Percentiles rank a stretch among this genome's conserved stretches.
Conservation (phyloP, 2,888 invertebrate genomes). For the Calameuta filiformis region DNA sequence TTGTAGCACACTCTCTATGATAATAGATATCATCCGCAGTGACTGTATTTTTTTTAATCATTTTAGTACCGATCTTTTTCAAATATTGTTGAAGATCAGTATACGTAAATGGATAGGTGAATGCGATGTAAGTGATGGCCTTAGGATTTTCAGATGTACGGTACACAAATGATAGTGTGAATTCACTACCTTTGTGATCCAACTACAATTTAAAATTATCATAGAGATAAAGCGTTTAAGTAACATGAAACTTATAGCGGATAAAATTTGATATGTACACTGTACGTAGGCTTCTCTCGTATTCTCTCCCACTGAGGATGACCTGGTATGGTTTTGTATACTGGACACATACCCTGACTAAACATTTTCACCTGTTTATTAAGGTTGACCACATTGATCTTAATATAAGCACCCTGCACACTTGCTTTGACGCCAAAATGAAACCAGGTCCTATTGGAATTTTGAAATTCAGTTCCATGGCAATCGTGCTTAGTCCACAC, state of each 20-base stretch:
- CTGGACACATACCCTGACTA: conserved; percentile 91
- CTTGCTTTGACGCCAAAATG: conserved; percentile 82
- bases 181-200: conserved; percentile 74
- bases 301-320: conserved; percentile 87
- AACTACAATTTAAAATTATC: conserved; percentile 68
- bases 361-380: conserved; percentile 92
- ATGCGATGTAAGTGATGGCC: conserved; percentile 86
- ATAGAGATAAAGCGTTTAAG: background rate
- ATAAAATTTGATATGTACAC: conserved; percentile 68
- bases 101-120: conserved; percentile 91
- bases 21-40: conserved; percentile 82
- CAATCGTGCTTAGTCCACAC: conserved; percentile 93
- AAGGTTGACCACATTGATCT: conserved; percentile 86
- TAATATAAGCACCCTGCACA: conserved; percentile 72
- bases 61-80: conserved; percentile 74
- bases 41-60: conserved; percentile 59
- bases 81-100: conserved; percentile 82
- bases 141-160: conserved; percentile 77
- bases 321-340: conserved; percentile 80
- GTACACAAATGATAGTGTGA: conserved; percentile 80
- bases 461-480: conserved; percentile 86
- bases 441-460: conserved; percentile 93
- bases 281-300: conserved; percentile 81
- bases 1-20: conserved; percentile 81
- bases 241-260: background rate